Evolutionary conservation across 2,797 vertebrate genomes (phyloP), one percentile per base, ranked within the genome.

Genomic region (Peromyscus nudipes): DNA sequence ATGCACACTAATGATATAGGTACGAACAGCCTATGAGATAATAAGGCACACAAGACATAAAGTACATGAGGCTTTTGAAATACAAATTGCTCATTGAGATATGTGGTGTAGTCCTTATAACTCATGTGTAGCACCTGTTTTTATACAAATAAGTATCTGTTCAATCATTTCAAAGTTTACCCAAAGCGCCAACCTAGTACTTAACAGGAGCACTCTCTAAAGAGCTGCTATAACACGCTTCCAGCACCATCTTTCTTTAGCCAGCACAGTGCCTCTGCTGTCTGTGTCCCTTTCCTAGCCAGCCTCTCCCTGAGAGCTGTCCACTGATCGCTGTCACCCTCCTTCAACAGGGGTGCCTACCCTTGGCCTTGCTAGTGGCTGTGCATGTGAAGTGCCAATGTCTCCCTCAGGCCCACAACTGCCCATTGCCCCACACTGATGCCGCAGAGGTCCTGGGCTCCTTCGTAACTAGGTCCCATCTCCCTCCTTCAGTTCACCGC

Each of bases 231-330:
- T 0, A 11, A 40, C 4, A 0, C 57, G 46, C 29, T 37, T 55
- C 57, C n/a, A 27, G 46, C 4, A 23, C 8, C 12, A 0, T 40
- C 23, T 67, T 57, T 49, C 52, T 49, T 57, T 21, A 5, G 43
- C 62, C n/a, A 62, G 34, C n/a, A 11, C 8, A 0, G 11, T 0
- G 3, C 57, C 43, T 34, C 57, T 4, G 37, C 57, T 25, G 0
- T 1, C 57, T 25, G 0, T 1, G n/a, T n/a, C 16, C 29, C n/a
- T 37, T 83, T 46, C 49, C 37, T 60, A 21, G 40, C 11, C 12
- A 0, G 23, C 34, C 65, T 71, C 27, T 62, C 40, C 29, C 43
- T 27, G 7, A 29, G 19, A 25, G 1, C 16, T 57, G 9, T 11
- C 11, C 14, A 5, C 19, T 43, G 11, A 9, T n/a, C 19, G 3